A percentile compares a stretch with the other conserved stretches of the same genome.
These are phyloP conservation scores for Drosophila longiperda DNA, from an alignment of 2,888 invertebrate genomes.

Conservation along the genomic window DNA sequence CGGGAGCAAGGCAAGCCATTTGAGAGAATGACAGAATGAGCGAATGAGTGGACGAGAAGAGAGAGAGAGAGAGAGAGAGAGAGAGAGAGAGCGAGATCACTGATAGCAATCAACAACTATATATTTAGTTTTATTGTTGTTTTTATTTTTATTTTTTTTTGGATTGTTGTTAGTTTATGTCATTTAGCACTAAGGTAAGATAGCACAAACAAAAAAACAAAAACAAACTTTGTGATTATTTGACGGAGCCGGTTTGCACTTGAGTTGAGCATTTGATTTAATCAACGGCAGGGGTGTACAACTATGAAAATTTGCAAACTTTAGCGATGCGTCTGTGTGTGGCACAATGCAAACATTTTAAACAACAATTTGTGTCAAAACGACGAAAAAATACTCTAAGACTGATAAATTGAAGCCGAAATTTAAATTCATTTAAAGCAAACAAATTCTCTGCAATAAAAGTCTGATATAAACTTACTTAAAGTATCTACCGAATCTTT, in stretches of 20 bases:
- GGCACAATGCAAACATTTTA: constrained; percentile 13
- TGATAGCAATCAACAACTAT: constrained; percentile 55
- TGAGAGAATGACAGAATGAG: constrained; percentile 24
- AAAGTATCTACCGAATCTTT: too few species aligned
- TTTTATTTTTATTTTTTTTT: constrained; percentile 8
- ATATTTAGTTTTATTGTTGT: constrained; percentile 41
- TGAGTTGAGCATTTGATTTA: constrained; percentile 65
- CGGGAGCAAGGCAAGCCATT: constrained; percentile 26
- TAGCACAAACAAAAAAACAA: constrained; percentile 31
- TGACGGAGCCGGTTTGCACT: constrained; percentile 75
- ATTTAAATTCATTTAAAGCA: background rate
- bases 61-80: too few species aligned
- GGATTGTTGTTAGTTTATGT: constrained; percentile 30
- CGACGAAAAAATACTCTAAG: constrained; percentile 27
- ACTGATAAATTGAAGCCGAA: background rate
- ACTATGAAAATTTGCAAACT: constrained; percentile 21
- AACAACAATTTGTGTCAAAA: constrained; percentile 14
- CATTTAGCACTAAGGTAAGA: constrained; percentile 37
- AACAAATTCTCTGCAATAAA: too few species aligned
- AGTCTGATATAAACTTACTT: too few species aligned
- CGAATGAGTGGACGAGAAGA: background rate
- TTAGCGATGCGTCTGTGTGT: background rate
- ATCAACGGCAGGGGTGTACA: constrained; percentile 64
- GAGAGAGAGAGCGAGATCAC: constrained; percentile 15
- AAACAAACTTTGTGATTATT: constrained; percentile 60